Percentiles rank a stretch among this genome's conserved stretches.
Evolutionary conservation across 1,140 invertebrate species (phyloP).

Genomic region (Macrobrachium rosenbergii): DNA sequence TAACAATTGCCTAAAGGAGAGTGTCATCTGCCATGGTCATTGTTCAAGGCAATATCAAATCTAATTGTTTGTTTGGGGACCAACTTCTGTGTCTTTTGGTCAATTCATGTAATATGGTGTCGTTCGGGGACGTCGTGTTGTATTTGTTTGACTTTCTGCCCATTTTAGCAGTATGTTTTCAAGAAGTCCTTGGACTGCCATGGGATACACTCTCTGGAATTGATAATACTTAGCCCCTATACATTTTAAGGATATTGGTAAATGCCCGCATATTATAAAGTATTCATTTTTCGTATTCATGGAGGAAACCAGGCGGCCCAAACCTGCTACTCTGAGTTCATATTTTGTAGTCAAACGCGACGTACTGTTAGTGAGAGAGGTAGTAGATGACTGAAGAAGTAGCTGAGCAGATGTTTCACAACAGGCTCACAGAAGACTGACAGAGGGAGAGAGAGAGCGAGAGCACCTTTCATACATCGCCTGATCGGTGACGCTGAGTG

Average conservation of each 20-base stretch:
- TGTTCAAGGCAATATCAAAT: conserved; percentile 57
- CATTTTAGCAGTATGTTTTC: conserved; percentile 57
- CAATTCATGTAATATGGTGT: conserved; percentile 59
- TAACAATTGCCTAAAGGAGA: conserved; percentile 63
- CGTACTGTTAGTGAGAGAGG: conserved; percentile 23
- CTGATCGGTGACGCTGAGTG: conserved; percentile 1
- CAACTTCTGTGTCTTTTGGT: conserved; percentile 61
- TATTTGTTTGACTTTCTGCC: conserved; percentile 56
- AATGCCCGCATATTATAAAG: conserved; percentile 62
- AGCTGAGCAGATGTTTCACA: too few species aligned
- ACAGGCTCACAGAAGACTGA: neutral
- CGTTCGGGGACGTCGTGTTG: conserved; percentile 55
- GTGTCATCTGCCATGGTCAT: conserved; percentile 59
- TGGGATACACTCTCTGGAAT: conserved; percentile 62
- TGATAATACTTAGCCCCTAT: conserved; percentile 64
- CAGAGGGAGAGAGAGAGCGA: conserved; percentile 9
- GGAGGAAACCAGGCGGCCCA: conserved; percentile 57
- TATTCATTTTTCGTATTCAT: conserved; percentile 62
- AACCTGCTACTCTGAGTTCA: conserved; percentile 54
- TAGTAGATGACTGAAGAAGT: neutral
- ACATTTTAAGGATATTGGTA: conserved; percentile 62
- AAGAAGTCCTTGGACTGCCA: conserved; percentile 49
- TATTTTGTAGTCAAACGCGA: conserved; percentile 46
- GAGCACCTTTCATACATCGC: conserved; percentile 31
- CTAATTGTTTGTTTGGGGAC: conserved; percentile 53